Percentiles rank a stretch among this genome's conserved stretches.
These are phyloP conservation scores for Athalia rosae DNA, from an alignment of 2,888 invertebrate species.

Conservation along the genomic window DNA sequence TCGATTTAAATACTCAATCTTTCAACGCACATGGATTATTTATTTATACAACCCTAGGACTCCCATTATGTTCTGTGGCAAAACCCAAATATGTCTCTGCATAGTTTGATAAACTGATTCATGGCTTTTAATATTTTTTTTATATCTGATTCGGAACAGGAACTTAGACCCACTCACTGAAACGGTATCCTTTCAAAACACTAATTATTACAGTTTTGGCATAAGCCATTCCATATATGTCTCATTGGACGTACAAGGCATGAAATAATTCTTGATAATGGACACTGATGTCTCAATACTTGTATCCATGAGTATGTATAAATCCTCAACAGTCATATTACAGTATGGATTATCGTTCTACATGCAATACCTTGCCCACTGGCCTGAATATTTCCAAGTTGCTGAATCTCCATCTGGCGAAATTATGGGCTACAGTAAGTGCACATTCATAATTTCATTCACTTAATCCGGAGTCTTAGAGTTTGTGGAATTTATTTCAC, in stretches of 20 bases:
- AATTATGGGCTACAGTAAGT: slow-evolving; percentile 99
- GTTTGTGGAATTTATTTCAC: too few species aligned
- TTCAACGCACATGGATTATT: too few species aligned
- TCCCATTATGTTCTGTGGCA: too few species aligned
- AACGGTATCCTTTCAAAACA: slow-evolving; percentile 79
- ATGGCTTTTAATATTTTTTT: not conserved
- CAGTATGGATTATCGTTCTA: slow-evolving; percentile 94
- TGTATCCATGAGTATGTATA: slow-evolving; percentile 20
- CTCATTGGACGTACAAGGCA: slow-evolving; percentile 6
- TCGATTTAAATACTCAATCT: too few species aligned
- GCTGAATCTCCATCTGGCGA: slow-evolving; percentile 97
- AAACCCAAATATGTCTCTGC: too few species aligned
- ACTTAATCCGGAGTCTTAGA: too few species aligned
- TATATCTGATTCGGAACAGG: slow-evolving; percentile 76
- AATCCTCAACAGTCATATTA: slow-evolving; percentile 52
- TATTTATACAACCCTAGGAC: too few species aligned
- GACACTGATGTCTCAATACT: not conserved
- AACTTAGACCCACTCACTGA: slow-evolving; percentile 98
- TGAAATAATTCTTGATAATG: too few species aligned
- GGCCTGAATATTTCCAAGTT: slow-evolving; percentile 99
- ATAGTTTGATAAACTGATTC: too few species aligned
- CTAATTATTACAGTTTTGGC: slow-evolving; percentile 11
- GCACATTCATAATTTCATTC: not conserved
- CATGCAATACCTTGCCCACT: slow-evolving; percentile 97
- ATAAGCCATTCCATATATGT: too few species aligned